Evolutionary conservation across 1,140 invertebrate species (phyloP).

Genomic region (Drosophila pectinifera): DNA sequence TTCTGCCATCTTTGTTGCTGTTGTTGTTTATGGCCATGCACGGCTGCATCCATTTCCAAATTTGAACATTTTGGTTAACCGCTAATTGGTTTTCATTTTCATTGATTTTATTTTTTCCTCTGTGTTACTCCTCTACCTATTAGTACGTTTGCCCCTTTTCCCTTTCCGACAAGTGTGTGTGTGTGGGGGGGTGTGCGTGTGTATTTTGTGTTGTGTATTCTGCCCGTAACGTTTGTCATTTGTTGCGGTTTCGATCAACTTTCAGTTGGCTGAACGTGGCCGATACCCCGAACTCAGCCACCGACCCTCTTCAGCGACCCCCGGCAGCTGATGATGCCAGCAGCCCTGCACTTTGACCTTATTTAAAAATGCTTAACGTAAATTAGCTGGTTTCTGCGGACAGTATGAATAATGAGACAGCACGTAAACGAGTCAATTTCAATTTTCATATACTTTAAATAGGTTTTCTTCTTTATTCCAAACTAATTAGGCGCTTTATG

Average conservation of each 20-base stretch:
- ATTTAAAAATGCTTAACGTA: slow-evolving; percentile 82
- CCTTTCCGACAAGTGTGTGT: slow-evolving; percentile 4
- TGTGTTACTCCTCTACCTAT: slow-evolving; percentile 4
- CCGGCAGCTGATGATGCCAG: neutral
- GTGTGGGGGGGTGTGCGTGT: slow-evolving; percentile 8
- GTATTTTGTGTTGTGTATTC: slow-evolving; percentile 53
- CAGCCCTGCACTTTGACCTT: slow-evolving; percentile 60
- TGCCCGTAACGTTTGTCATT: slow-evolving; percentile 78
- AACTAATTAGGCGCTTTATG: slow-evolving; percentile 78
- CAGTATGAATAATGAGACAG: slow-evolving; percentile 75
- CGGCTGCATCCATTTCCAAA: slow-evolving; percentile 81
- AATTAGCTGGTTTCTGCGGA: slow-evolving; percentile 79
- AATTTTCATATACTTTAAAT: slow-evolving; percentile 57
- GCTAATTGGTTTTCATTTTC: slow-evolving; percentile 83
- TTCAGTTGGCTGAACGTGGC: slow-evolving; percentile 64
- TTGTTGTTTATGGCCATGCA: slow-evolving; percentile 75
- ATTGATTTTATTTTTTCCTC: slow-evolving; percentile 68
- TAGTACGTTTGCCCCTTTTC: neutral
- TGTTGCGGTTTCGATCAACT: slow-evolving; percentile 80
- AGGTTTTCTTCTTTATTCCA: no score
- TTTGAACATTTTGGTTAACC: slow-evolving; percentile 83
- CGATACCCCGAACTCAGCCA: slow-evolving; percentile 3
- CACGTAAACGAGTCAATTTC: slow-evolving; percentile 77
- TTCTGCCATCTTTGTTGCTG: slow-evolving; percentile 28
- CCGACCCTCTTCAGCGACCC: neutral